A percentile compares a stretch with the other conserved stretches of the same genome.
These are phyloP conservation scores for Mnemiopsis leidyi DNA, from an alignment of 37 sponge, comb jelly and placozoan genomes.

Conservation along the genomic window DNA sequence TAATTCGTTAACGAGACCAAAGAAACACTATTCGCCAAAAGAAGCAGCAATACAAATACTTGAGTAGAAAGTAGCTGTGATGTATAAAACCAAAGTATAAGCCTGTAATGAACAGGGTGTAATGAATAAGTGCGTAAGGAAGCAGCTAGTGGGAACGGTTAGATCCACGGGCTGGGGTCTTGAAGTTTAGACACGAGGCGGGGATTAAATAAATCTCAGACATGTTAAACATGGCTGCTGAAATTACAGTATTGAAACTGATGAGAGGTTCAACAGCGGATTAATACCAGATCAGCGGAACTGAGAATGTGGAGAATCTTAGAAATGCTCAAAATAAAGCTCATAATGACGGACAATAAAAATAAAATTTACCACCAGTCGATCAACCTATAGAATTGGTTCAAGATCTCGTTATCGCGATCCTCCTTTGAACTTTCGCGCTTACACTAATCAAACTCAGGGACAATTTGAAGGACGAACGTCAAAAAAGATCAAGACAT, in stretches of 20 bases:
- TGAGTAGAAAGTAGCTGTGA: neutral
- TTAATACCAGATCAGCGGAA: neutral
- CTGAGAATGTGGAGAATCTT: neutral
- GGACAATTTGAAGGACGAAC: too few species aligned
- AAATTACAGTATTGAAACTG: neutral
- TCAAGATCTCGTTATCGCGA: too few species aligned
- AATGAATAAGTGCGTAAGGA: too few species aligned
- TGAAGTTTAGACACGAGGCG: too few species aligned
- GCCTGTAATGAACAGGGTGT: too few species aligned
- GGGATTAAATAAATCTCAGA: neutral
- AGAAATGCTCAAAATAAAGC: neutral
- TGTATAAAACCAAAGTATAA: too few species aligned
- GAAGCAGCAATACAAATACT: neutral
- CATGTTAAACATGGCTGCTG: neutral
- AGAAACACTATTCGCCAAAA: neutral
- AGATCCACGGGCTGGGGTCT: too few species aligned
- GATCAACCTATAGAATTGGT: too few species aligned
- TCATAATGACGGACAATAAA: neutral
- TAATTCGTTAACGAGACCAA: neutral
- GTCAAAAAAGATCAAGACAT: too few species aligned
- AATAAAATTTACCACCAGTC: neutral
- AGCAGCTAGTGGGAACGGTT: too few species aligned
- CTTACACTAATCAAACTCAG: too few species aligned
- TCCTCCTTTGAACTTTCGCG: too few species aligned
- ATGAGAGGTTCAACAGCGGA: neutral